Evolutionary conservation across 2,113 vertebrate species (phyloP).

Genomic region (Diphyllodes magnificus): DNA sequence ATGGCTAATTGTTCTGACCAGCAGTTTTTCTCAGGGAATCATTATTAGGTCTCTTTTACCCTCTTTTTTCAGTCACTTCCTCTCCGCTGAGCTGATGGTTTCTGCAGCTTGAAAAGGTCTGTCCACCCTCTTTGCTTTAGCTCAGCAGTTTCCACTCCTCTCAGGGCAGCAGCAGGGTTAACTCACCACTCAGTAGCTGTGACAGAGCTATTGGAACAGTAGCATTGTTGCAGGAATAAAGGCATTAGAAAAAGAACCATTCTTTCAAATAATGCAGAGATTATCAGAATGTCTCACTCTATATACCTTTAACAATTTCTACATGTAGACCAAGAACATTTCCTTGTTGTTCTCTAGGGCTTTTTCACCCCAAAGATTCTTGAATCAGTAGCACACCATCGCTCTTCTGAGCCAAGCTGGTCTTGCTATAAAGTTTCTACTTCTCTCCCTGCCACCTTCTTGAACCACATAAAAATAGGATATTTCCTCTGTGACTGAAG

Average conservation of each 20-base stretch:
- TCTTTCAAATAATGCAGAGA: constrained; percentile 1
- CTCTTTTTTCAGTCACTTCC: neutral
- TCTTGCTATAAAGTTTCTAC: neutral
- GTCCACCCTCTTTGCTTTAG: neutral
- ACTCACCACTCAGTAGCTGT: neutral
- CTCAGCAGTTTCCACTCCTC: neutral
- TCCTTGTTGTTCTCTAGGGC: neutral
- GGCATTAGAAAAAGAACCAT: neutral
- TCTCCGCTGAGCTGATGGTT: neutral
- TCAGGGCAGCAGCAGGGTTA: neutral
- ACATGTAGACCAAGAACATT: neutral
- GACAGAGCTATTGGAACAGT: neutral
- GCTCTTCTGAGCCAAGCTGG: neutral
- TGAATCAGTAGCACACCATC: neutral
- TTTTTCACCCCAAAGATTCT: neutral
- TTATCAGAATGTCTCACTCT: neutral
- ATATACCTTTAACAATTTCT: neutral
- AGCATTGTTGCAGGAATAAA: constrained; percentile 14
- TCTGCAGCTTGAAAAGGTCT: neutral
- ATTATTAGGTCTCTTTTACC: neutral
- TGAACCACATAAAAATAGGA: neutral
- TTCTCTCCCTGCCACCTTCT: neutral
- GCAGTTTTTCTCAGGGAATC: neutral
- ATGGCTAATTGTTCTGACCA: constrained; percentile 24
- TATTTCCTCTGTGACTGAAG: neutral